Percentiles rank a stretch among this genome's conserved stretches.
phyloP scores from a whole-genome alignment of 2,888 invertebrate genomes.

The Psococerastis gibbosa region DNA sequence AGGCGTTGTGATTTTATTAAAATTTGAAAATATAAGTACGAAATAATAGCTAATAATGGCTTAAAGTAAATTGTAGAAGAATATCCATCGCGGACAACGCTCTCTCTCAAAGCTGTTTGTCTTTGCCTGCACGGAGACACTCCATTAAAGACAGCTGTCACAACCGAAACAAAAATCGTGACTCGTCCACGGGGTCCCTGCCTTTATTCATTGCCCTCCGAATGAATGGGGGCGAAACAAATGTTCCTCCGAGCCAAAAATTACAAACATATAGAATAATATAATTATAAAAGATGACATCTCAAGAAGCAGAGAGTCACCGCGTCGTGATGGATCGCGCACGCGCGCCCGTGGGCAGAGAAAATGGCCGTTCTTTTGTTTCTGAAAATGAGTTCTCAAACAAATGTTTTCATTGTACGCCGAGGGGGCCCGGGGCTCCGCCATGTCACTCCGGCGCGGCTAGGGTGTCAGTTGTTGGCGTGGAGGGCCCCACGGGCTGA shows the following conservation, averaged over 20 bases:
- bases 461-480: no score
- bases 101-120: background rate
- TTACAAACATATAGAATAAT: constrained; percentile 10
- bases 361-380: constrained; percentile 6
- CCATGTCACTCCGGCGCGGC: no score
- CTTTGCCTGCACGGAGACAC: no score
- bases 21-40: no score
- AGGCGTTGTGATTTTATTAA: no score
- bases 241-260: constrained; percentile 5
- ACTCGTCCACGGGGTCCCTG: background rate
- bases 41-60: no score
- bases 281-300: constrained; percentile 11
- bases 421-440: background rate
- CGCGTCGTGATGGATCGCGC: constrained; percentile 7
- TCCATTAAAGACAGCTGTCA: no score
- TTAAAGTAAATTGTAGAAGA: no score
- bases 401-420: background rate
- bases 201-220: background rate
- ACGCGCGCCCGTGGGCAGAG: constrained; percentile 7
- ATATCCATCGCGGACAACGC: no score
- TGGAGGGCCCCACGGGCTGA: no score
- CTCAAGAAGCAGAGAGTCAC: background rate
- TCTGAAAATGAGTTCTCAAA: constrained; percentile 5
- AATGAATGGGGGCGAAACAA: no score
- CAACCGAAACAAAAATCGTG: background rate